Percentiles rank a stretch among this genome's conserved stretches.
Evolutionary conservation across 2,113 vertebrate genomes (phyloP).

Genomic region (Cyprinodon variegatus): DNA sequence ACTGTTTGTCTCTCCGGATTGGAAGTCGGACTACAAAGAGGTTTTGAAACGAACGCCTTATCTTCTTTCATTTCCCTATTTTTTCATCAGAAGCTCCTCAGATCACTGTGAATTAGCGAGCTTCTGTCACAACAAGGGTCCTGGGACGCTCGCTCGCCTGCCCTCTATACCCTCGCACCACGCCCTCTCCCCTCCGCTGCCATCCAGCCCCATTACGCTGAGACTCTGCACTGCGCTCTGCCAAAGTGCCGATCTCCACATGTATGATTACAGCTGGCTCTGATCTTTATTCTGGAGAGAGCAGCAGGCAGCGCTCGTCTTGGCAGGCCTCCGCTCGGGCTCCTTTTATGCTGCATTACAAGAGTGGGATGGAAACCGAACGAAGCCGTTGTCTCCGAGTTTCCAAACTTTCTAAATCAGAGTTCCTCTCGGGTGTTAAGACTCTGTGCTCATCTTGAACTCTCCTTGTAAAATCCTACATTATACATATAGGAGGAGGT

Average conservation of each 20-base stretch:
- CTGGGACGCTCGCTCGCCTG: constrained; percentile 39
- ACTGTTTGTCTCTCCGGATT: constrained; percentile 57
- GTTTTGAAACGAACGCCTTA: constrained; percentile 53
- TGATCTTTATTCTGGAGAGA: constrained; percentile 55
- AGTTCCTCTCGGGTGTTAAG: constrained; percentile 14
- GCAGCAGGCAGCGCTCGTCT: constrained; percentile 7
- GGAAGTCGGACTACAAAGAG: constrained; percentile 63
- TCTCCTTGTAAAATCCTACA: constrained; percentile 5
- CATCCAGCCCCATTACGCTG: constrained; percentile 31
- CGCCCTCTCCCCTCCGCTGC: constrained; percentile 5
- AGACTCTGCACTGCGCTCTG: constrained; percentile 46
- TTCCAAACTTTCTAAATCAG: constrained; percentile 34
- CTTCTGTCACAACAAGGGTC: constrained; percentile 66
- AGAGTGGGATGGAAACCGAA: constrained; percentile 42
- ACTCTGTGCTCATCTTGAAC: constrained; percentile 16
- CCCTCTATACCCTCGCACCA: constrained; percentile 4
- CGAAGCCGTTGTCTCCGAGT: constrained; percentile 36
- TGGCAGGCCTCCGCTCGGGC: constrained; percentile 45
- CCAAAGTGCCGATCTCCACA: constrained; percentile 50
- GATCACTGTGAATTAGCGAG: constrained; percentile 66
- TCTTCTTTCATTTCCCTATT: constrained; percentile 56
- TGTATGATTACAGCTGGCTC: constrained; percentile 39
- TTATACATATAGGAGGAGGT: background rate
- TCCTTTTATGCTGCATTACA: constrained; percentile 35
- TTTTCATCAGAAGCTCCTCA: constrained; percentile 34